Conservation (phyloP, 2,888 invertebrate genomes). For the Epistrophe eligans region DNA sequence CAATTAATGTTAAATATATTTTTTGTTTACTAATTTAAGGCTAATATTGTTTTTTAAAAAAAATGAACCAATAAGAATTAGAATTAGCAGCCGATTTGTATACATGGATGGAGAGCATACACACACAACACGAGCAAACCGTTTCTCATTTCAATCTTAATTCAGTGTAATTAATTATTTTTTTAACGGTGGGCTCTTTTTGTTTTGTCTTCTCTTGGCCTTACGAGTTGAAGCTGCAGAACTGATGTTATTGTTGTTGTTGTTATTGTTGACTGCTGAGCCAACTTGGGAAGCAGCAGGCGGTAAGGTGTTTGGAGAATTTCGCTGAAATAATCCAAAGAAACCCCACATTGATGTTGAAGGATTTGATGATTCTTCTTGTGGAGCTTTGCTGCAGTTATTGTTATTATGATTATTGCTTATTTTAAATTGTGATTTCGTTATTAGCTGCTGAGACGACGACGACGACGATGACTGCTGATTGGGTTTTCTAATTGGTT, state of each 20-base stretch:
- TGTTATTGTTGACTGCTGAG: slow-evolving; percentile 13
- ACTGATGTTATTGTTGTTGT: slow-evolving; percentile 39
- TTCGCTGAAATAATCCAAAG: slow-evolving; percentile 59
- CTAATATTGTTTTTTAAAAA: slow-evolving; percentile 66
- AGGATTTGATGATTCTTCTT: slow-evolving; percentile 41
- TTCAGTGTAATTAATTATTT: slow-evolving; percentile 48
- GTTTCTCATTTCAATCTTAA: slow-evolving; percentile 27
- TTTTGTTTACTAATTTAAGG: slow-evolving; percentile 71
- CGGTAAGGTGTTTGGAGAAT: slow-evolving; percentile 30
- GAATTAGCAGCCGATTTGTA: slow-evolving; percentile 69
- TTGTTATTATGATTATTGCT: slow-evolving; percentile 68
- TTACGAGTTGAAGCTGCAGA: slow-evolving; percentile 65
- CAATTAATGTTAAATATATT: slow-evolving; percentile 66
- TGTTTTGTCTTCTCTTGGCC: slow-evolving; percentile 72
- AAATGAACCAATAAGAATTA: slow-evolving; percentile 70
- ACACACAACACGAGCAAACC: slow-evolving; percentile 59
- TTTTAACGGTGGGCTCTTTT: slow-evolving; percentile 68
- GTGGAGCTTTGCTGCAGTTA: slow-evolving; percentile 45
- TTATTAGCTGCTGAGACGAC: slow-evolving; percentile 41
- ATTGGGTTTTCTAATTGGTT: slow-evolving; percentile 64
- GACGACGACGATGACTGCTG: slow-evolving; percentile 65
- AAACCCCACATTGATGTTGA: slow-evolving; percentile 42
- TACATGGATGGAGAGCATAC: slow-evolving; percentile 56
- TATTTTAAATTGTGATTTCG: slow-evolving; percentile 64
- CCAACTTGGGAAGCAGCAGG: slow-evolving; percentile 23